Conservation (phyloP, 2,113 vertebrate genomes). For the Aleadryas rufinucha region DNA sequence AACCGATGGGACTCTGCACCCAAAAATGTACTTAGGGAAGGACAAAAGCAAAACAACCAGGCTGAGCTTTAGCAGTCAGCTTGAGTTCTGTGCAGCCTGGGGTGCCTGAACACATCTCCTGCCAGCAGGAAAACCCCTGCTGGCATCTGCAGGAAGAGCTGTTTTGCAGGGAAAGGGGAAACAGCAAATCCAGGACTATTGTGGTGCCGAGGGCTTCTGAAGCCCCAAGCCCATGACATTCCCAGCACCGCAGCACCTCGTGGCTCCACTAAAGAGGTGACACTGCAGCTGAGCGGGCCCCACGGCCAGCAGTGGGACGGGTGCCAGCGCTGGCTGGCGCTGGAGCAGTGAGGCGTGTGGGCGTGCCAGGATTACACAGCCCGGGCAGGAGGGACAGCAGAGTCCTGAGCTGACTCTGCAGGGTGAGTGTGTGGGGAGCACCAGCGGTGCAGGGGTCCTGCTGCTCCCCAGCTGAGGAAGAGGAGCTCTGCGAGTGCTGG, state of each 20-base stretch:
- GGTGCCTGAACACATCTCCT: neutral
- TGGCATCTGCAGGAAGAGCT: neutral
- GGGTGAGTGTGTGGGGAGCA: rapidly evolving
- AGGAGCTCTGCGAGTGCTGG: neutral
- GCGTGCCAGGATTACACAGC: neutral
- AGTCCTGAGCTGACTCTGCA: neutral
- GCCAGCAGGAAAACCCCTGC: neutral
- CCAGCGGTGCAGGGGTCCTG: neutral
- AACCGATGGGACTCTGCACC: neutral
- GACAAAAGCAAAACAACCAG: neutral
- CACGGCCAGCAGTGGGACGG: rapidly evolving
- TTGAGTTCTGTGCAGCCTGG: neutral
- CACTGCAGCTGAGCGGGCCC: neutral
- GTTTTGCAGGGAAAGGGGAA: neutral
- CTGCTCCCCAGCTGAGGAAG: neutral
- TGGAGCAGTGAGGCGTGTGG: neutral
- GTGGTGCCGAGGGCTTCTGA: rapidly evolving
- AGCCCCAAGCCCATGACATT: neutral
- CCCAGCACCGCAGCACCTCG: neutral
- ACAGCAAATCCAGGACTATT: neutral
- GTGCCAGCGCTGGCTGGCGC: neutral
- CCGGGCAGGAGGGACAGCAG: neutral
- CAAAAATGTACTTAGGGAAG: neutral
- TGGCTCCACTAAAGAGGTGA: neutral
- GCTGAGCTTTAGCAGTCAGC: neutral